Conservation (phyloP, 2,113 vertebrate species). For the Ammodytes dubius region DNA sequence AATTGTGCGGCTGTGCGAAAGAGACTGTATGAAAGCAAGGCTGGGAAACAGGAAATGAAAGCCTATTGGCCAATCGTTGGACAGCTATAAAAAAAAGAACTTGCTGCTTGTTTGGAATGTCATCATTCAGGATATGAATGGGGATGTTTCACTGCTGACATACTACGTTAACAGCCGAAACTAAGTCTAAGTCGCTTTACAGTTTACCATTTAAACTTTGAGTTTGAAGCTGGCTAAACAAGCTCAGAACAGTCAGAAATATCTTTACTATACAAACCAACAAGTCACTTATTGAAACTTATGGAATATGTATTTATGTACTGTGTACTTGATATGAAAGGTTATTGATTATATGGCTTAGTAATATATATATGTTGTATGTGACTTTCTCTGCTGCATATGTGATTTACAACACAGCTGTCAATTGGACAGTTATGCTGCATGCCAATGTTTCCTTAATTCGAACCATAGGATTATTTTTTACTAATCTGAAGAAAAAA, state of each 20-base stretch:
- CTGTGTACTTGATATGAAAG: background rate
- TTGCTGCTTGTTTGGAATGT: conserved; percentile 65
- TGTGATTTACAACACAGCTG: background rate
- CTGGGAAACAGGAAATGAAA: conserved; percentile 78
- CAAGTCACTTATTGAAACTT: background rate
- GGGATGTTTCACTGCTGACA: conserved; percentile 12
- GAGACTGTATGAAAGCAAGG: conserved; percentile 38
- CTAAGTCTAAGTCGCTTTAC: no score
- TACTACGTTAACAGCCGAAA: background rate
- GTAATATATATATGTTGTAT: background rate
- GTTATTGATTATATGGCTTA: background rate
- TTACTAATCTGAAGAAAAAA: background rate
- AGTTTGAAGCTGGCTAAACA: conserved; percentile 6
- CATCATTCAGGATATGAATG: conserved; percentile 52
- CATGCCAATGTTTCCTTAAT: background rate
- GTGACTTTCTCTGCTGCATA: background rate
- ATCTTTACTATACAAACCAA: background rate
- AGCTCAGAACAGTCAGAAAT: background rate
- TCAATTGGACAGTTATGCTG: background rate
- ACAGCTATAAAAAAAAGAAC: conserved; percentile 31
- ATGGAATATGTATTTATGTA: background rate
- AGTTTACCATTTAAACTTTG: background rate
- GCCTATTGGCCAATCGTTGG: conserved; percentile 58
- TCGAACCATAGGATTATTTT: background rate
- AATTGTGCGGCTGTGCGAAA: conserved; percentile 44